These are phyloP conservation scores for Myrmophylax atrothorax DNA, from an alignment of 2,113 vertebrate species.

Conservation along the genomic window DNA sequence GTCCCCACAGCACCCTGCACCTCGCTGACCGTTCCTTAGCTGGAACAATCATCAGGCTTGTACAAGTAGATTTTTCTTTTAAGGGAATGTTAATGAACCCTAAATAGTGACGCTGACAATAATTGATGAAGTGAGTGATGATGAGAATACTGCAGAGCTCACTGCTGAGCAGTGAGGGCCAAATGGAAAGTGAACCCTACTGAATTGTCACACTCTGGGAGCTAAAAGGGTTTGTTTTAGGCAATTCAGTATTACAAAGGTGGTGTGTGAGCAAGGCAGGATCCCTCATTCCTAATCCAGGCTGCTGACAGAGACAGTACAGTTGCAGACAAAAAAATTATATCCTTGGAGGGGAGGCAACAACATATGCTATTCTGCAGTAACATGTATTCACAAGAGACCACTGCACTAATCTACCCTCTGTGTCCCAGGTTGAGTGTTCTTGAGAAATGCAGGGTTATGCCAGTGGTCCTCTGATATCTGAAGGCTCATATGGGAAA, in stretches of 20 bases:
- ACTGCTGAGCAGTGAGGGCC: not conserved
- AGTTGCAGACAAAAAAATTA: not conserved
- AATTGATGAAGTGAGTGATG: not conserved
- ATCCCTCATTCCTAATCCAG: not conserved
- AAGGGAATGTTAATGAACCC: no score
- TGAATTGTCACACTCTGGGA: not conserved
- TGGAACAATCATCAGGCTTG: not conserved
- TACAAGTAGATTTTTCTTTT: not conserved
- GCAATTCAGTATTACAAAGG: not conserved
- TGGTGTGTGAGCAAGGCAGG: not conserved
- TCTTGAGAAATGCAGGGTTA: not conserved
- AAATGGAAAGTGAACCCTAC: not conserved
- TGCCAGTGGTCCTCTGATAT: not conserved
- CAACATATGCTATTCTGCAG: not conserved
- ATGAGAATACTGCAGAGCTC: not conserved
- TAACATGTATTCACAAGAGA: not conserved
- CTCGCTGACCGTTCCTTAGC: not conserved
- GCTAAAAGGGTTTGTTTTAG: not conserved
- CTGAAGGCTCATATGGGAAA: not conserved
- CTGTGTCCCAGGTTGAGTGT: not conserved
- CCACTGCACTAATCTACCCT: not conserved
- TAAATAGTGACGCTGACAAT: not conserved
- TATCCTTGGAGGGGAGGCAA: not conserved
- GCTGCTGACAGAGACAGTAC: not conserved
- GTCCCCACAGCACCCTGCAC: rapidly evolving